A percentile compares a stretch with the other conserved stretches of the same genome.
Evolutionary conservation across 2,113 vertebrate genomes (phyloP).

Genomic region (Megaceryle torquata): DNA sequence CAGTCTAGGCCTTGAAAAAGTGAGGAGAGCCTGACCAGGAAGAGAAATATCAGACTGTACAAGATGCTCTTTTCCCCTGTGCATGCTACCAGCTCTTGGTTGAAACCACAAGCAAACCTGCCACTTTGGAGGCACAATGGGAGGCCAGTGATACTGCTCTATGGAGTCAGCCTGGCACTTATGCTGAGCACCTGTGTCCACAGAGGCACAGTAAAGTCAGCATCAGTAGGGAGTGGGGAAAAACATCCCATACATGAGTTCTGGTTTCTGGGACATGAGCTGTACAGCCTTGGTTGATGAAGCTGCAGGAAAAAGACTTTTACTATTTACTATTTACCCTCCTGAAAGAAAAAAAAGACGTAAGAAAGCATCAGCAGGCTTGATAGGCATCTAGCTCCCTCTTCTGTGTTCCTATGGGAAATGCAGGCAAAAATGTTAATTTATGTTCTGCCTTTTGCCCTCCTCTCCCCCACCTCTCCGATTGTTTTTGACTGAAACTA

Average conservation of each 20-base stretch:
- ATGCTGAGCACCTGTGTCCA: neutral
- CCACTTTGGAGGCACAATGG: neutral
- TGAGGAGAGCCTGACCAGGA: neutral
- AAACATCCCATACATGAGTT: neutral
- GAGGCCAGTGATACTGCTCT: neutral
- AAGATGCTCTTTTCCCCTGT: neutral
- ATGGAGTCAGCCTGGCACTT: neutral
- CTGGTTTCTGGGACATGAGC: neutral
- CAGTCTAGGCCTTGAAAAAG: neutral
- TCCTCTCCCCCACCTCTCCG: accelerated
- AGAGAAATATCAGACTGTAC: neutral
- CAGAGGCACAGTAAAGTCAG: neutral
- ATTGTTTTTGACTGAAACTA: neutral
- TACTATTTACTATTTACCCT: neutral
- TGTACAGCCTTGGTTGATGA: neutral
- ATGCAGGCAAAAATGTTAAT: neutral
- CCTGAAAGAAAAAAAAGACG: neutral
- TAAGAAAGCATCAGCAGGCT: neutral
- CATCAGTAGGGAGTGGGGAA: too few species aligned
- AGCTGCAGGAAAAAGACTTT: neutral
- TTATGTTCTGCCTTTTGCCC: neutral
- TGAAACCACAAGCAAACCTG: neutral
- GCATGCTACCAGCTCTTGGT: neutral
- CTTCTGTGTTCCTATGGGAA: slow-evolving; percentile 1
- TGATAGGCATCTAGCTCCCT: slow-evolving; percentile 28